These are phyloP conservation scores for Masticophis lateralis DNA, from an alignment of 2,797 vertebrate genomes.

Conservation along the genomic window DNA sequence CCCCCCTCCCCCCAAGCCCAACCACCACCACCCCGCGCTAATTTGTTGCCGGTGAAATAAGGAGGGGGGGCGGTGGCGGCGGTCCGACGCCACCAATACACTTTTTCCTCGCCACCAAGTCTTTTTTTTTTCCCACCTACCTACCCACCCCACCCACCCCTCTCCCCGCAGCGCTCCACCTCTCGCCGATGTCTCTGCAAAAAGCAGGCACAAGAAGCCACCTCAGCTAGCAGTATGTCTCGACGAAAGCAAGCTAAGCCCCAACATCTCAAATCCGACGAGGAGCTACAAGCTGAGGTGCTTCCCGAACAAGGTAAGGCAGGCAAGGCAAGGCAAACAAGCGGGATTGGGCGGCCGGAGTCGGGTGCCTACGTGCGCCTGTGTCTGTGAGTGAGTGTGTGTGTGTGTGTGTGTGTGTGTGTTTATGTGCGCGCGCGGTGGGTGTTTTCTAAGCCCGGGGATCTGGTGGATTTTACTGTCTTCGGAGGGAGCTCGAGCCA, in stretches of 20 bases:
- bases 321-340: neutral
- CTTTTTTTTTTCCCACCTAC: slow-evolving; percentile 56
- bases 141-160: slow-evolving; percentile 23
- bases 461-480: neutral
- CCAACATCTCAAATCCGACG: slow-evolving; percentile 97
- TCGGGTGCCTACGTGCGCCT: neutral
- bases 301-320: slow-evolving; percentile 90
- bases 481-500: neutral
- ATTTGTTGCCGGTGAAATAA: neutral
- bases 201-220: slow-evolving; percentile 78
- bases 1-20: neutral
- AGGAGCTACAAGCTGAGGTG: slow-evolving; percentile 86
- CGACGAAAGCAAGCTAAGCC: slow-evolving; percentile 99
- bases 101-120: slow-evolving; percentile 51
- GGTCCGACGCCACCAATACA: slow-evolving; percentile 26
- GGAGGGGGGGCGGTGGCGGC: neutral
- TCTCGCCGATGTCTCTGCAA: slow-evolving; percentile 89
- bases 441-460: slow-evolving; percentile 6
- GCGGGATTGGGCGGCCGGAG: neutral
- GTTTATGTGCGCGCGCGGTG: neutral
- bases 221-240: slow-evolving; percentile 92
- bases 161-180: slow-evolving; percentile 42
- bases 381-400: too few relatives aligned
- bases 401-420: neutral
- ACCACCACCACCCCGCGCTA: neutral